These are phyloP conservation scores for Lasius platythorax DNA, from an alignment of 2,888 invertebrate genomes.

Conservation along the genomic window DNA sequence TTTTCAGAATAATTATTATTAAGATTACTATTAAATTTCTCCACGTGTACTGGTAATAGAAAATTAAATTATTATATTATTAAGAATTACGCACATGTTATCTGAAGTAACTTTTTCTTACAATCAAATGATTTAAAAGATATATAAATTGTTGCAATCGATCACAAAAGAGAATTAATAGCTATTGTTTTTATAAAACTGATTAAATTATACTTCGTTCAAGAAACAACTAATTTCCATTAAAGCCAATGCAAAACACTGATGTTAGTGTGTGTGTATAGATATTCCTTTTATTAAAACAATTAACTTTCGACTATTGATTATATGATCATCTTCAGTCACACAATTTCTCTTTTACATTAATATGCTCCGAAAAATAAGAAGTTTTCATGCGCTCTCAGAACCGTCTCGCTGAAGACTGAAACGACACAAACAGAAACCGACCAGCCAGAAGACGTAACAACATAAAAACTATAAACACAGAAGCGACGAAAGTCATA, in stretches of 20 bases:
- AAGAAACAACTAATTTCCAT: not conserved
- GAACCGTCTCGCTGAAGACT: not conserved
- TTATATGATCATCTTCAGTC: not conserved
- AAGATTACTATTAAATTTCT: not conserved
- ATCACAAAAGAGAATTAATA: not conserved
- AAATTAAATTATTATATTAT: conserved; percentile 15
- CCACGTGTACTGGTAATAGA: not conserved
- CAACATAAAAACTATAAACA: not conserved
- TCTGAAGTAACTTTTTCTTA: not conserved
- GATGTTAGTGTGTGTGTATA: not conserved
- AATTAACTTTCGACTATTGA: not conserved
- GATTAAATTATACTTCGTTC: not conserved
- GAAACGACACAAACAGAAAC: not conserved
- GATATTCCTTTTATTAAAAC: not conserved
- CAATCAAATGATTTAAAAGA: not conserved
- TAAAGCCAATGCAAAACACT: not conserved
- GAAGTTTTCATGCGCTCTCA: not conserved
- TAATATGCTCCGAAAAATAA: not conserved
- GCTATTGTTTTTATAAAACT: not conserved
- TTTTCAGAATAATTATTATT: not conserved
- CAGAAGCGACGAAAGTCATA: not conserved
- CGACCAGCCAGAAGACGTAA: not conserved
- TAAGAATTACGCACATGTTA: not conserved
- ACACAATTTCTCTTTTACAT: not conserved
- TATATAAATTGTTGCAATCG: not conserved